These are phyloP conservation scores for Bicyclus anynana DNA, from an alignment of 1,140 invertebrate species.

Conservation along the genomic window DNA sequence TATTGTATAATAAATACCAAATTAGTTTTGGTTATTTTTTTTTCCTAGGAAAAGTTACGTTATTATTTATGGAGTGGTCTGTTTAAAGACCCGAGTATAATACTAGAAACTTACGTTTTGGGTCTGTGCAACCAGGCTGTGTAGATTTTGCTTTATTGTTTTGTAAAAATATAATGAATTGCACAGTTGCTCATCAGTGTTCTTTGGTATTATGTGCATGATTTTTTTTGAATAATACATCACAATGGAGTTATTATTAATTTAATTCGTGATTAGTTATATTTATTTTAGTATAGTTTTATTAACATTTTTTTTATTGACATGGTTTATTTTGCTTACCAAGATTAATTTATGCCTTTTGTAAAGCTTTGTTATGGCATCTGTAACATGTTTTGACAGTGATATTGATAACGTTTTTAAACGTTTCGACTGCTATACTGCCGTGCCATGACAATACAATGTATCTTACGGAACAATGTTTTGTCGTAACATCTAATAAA, in stretches of 20 bases:
- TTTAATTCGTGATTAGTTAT: constrained; percentile 21
- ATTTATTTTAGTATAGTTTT: constrained; percentile 30
- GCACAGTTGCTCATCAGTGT: constrained; percentile 9
- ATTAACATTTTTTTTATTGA: not conserved
- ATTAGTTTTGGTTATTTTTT: constrained; percentile 50
- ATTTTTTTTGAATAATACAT: not conserved
- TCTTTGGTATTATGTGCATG: not conserved
- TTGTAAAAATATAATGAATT: constrained; percentile 7
- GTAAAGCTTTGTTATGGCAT: not conserved
- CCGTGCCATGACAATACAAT: too few species aligned
- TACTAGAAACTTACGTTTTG: not conserved
- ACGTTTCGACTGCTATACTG: too few species aligned
- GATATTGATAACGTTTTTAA: not conserved
- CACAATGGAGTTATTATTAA: constrained; percentile 14
- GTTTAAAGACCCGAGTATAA: constrained; percentile 54
- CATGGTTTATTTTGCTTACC: not conserved
- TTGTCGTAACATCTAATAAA: too few species aligned
- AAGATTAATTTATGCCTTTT: not conserved
- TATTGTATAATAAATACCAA: constrained; percentile 51
- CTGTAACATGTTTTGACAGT: not conserved
- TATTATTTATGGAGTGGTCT: constrained; percentile 45
- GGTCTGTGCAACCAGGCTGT: not conserved
- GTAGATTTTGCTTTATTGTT: constrained; percentile 9
- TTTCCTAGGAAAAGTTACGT: constrained; percentile 58
- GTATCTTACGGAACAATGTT: too few species aligned